phyloP scores from a whole-genome alignment of 2,888 invertebrate species.

The Ligdia adustata region DNA sequence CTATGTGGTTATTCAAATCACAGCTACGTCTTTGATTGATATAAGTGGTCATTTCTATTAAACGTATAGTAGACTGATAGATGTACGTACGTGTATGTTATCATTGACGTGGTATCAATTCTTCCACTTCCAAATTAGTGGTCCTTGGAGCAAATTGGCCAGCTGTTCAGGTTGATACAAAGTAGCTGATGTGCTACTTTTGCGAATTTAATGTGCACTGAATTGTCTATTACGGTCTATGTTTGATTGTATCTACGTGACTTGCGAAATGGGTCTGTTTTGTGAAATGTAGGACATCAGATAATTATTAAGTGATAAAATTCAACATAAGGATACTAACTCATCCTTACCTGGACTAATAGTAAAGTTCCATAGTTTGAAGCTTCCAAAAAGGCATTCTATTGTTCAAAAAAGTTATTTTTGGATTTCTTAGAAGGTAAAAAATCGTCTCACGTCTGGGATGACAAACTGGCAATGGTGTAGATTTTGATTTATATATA shows the following conservation, averaged over 20 bases:
- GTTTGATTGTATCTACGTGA: slow-evolving; percentile 14
- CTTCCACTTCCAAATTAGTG: slow-evolving; percentile 48
- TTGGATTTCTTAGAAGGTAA: no score
- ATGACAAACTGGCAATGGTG: no score
- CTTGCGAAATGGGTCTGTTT: neutral
- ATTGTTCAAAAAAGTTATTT: no score
- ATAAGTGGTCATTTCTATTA: slow-evolving; percentile 44
- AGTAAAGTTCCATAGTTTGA: no score
- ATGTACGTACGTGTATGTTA: slow-evolving; percentile 30
- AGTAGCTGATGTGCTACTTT: slow-evolving; percentile 27
- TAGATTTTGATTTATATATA: no score
- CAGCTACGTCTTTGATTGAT: slow-evolving; percentile 26
- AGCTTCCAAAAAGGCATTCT: no score
- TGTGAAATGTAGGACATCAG: no score
- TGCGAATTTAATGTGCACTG: slow-evolving; percentile 18
- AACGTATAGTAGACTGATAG: slow-evolving; percentile 55
- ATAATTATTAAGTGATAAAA: no score
- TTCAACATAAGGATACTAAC: no score
- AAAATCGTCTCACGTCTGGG: no score
- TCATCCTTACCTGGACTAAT: no score
- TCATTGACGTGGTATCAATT: slow-evolving; percentile 56
- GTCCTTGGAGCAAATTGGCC: slow-evolving; percentile 30
- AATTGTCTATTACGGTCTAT: slow-evolving; percentile 7
- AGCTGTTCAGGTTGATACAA: slow-evolving; percentile 20
- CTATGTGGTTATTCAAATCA: slow-evolving; percentile 14